These are phyloP conservation scores for Decapterus maruadsi DNA, from an alignment of 2,797 vertebrate genomes.

Conservation along the genomic window DNA sequence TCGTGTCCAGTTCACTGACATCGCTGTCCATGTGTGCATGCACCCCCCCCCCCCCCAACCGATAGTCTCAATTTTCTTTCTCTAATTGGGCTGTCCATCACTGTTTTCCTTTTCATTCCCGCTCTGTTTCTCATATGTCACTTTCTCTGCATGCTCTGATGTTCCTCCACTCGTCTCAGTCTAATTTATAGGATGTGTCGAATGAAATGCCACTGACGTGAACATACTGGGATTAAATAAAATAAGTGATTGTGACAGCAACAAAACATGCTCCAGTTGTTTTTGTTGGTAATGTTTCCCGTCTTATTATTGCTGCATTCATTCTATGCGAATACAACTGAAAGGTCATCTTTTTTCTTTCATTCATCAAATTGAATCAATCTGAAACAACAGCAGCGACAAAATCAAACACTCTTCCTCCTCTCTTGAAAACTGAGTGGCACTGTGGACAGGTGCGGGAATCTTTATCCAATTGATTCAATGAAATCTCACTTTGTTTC, in stretches of 20 bases:
- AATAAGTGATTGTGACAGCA: not conserved
- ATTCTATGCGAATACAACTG: not conserved
- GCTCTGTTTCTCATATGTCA: constrained; percentile 45
- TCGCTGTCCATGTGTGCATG: not conserved
- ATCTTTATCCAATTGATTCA: constrained; percentile 29
- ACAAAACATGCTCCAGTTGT: not conserved
- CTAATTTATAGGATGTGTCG: constrained; percentile 31
- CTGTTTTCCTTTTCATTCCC: constrained; percentile 31
- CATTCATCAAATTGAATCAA: not conserved
- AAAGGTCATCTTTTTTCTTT: too few relatives aligned
- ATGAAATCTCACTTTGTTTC: constrained; percentile 14
- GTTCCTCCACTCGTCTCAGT: constrained; percentile 15
- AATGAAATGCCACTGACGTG: constrained; percentile 17
- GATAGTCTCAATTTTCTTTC: constrained; percentile 42
- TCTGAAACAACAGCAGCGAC: not conserved
- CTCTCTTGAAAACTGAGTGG: not conserved
- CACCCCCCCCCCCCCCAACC: not conserved
- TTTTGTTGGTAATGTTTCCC: not conserved
- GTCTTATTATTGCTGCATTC: constrained; percentile 1
- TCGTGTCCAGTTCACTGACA: constrained; percentile 42
- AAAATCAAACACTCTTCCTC: not conserved
- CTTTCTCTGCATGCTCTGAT: constrained; percentile 20
- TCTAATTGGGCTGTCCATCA: constrained; percentile 41
- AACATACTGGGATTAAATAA: constrained; percentile 6
- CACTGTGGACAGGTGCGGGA: not conserved